Conservation (phyloP, 2,113 vertebrate species). For the Chamaea fasciata region DNA sequence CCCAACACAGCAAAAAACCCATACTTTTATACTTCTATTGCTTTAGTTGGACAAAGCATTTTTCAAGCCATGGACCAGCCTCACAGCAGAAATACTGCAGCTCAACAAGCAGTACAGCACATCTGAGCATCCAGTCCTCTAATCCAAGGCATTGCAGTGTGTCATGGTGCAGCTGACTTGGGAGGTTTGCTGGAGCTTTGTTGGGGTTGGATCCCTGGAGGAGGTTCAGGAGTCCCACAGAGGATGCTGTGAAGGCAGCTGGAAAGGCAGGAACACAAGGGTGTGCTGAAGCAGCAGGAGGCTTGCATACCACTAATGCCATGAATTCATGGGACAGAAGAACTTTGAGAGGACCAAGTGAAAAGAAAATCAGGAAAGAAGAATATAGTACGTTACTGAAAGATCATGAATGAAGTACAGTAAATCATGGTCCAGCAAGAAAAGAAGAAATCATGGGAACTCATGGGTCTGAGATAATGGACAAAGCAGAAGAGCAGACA, state of each 20-base stretch:
- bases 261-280: neutral
- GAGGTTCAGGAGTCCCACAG: neutral
- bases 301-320: rapidly evolving
- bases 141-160: neutral
- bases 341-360: neutral
- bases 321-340: neutral
- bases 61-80: neutral
- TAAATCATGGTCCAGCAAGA: neutral
- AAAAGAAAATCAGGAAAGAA: neutral
- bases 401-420: neutral
- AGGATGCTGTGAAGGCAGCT: neutral
- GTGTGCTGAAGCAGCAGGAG: neutral
- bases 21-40: neutral
- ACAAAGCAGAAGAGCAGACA: neutral
- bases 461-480: neutral
- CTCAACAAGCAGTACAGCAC: neutral
- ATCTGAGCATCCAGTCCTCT: neutral
- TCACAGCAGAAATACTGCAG: neutral
- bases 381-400: neutral
- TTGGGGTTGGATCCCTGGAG: too few relatives aligned
- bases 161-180: neutral
- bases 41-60: neutral
- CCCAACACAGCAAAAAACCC: neutral
- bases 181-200: neutral
- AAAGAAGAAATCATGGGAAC: neutral